Evolutionary conservation across 2,888 invertebrate species (phyloP).

Genomic region (Stenoptilia bipunctidactyla): DNA sequence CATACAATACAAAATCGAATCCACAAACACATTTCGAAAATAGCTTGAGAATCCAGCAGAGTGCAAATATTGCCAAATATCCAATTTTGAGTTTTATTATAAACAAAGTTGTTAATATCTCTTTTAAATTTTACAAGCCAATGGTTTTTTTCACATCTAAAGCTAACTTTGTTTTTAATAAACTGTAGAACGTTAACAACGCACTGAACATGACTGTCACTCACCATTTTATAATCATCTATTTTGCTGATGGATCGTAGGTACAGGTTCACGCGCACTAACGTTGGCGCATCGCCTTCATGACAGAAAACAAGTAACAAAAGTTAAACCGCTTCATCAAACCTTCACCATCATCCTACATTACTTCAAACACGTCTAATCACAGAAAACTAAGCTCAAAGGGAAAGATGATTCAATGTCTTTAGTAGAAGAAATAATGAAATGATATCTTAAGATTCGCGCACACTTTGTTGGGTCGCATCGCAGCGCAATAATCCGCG

Average conservation of each 20-base stretch:
- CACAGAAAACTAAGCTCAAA: too few species aligned
- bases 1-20: constrained; percentile 22
- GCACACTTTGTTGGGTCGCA: too few species aligned
- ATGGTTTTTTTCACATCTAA: too few species aligned
- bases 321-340: constrained; percentile 26
- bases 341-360: too few species aligned
- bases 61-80: constrained; percentile 55
- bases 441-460: too few species aligned
- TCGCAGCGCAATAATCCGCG: too few species aligned
- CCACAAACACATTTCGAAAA: constrained; percentile 40
- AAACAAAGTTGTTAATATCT: constrained; percentile 39
- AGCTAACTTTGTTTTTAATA: constrained; percentile 44
- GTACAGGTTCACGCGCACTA: constrained; percentile 94
- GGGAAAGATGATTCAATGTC: neutral
- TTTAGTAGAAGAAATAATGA: too few species aligned
- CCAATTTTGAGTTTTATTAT: constrained; percentile 43
- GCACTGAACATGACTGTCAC: constrained; percentile 50
- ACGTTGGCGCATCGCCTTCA: constrained; percentile 85
- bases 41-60: constrained; percentile 30
- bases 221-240: constrained; percentile 99
- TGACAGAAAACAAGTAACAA: constrained; percentile 47
- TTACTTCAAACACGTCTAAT: neutral
- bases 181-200: constrained; percentile 27
- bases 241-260: constrained; percentile 98
- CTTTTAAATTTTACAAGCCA: too few species aligned